These are phyloP conservation scores for Drosophila hamatofila DNA, from an alignment of 2,888 invertebrate species.

Conservation along the genomic window DNA sequence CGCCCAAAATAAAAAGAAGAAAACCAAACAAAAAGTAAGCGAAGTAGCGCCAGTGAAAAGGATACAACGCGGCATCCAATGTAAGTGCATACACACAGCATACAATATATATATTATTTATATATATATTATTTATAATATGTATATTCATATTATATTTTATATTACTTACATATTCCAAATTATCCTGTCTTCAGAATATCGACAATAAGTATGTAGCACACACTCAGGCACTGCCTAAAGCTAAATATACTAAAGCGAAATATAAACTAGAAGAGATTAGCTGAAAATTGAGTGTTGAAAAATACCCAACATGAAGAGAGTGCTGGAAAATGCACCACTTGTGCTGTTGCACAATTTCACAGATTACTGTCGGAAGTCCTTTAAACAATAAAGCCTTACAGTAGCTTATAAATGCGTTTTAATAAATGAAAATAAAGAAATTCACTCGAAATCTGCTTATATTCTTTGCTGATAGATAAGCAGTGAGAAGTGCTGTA, in stretches of 20 bases:
- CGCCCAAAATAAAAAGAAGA: constrained; percentile 19
- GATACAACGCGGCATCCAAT: constrained; percentile 52
- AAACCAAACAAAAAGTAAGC: constrained; percentile 41
- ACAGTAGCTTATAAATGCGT: too few species aligned
- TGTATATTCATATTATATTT: constrained; percentile 4
- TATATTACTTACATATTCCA: constrained; percentile 36
- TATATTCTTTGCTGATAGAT: background rate
- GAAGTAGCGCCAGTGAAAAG: constrained; percentile 57
- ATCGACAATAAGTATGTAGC: constrained; percentile 20
- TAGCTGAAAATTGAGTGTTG: constrained; percentile 30
- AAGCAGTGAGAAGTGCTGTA: background rate
- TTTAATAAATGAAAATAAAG: background rate
- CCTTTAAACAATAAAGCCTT: too few species aligned
- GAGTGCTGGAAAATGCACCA: constrained; percentile 2
- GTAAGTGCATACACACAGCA: constrained; percentile 63
- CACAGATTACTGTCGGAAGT: too few species aligned
- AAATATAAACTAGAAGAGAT: constrained; percentile 16
- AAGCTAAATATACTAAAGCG: background rate
- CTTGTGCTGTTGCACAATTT: background rate
- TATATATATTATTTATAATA: background rate
- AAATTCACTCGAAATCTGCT: too few species aligned
- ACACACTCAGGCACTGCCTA: background rate
- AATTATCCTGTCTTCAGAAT: constrained; percentile 24
- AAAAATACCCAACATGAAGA: background rate
- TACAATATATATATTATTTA: background rate